Evolutionary conservation across 2,797 vertebrate species (phyloP).

Genomic region (Micromesistius poutassou): DNA sequence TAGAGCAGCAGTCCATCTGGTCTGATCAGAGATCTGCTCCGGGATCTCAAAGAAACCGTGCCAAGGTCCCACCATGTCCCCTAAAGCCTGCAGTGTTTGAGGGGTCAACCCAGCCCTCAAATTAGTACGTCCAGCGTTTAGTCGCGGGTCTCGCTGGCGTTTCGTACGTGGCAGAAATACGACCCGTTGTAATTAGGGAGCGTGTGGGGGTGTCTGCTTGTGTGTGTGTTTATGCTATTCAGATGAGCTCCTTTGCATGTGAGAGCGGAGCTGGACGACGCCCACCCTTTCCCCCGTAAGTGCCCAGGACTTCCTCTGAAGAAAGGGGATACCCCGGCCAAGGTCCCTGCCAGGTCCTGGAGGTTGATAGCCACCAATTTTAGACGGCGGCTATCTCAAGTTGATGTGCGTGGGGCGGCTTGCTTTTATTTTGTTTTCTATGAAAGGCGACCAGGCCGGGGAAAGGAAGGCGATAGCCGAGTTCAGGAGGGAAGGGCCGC

Average conservation of each 20-base stretch:
- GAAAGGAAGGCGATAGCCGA: constrained; percentile 57
- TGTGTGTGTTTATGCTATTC: constrained; percentile 47
- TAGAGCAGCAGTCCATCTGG: constrained; percentile 39
- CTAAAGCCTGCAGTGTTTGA: background rate
- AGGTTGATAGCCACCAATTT: constrained; percentile 73
- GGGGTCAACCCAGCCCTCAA: constrained; percentile 14
- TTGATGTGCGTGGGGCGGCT: constrained; percentile 59
- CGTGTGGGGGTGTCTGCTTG: constrained; percentile 52
- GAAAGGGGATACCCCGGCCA: constrained; percentile 59
- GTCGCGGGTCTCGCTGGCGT: constrained; percentile 7
- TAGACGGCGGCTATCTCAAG: constrained; percentile 72
- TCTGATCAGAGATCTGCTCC: constrained; percentile 31
- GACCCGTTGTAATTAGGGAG: constrained; percentile 38
- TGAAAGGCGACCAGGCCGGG: constrained; percentile 52
- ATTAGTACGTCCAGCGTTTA: constrained; percentile 31
- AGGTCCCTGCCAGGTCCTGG: constrained; percentile 54
- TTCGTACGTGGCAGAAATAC: background rate
- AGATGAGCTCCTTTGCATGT: constrained; percentile 29
- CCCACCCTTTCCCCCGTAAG: constrained; percentile 42
- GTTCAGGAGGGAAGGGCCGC: constrained; percentile 60
- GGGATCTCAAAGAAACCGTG: constrained; percentile 45
- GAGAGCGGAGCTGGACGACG: constrained; percentile 25
- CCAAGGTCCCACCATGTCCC: no score
- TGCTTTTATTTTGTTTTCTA: constrained; percentile 49
- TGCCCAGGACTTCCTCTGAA: constrained; percentile 62